Base-by-base conservation (phyloP, 2,797 vertebrate genomes). In the Leucoraja ocellata region DNA sequence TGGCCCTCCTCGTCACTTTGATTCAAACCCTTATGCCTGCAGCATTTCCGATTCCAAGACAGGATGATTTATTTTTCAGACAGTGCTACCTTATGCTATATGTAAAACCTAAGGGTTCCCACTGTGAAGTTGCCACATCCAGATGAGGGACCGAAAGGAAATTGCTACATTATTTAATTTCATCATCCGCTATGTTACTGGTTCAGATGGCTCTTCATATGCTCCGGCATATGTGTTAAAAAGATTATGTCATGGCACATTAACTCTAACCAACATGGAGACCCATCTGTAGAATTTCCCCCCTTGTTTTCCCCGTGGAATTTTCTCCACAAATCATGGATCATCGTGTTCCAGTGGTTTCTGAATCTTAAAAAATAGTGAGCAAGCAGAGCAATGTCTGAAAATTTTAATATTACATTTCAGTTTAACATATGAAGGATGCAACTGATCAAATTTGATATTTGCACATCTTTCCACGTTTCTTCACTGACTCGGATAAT, bases 31-130 rank as follows among this genome's bases (percentile, higher is more conserved):
- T 46, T 68, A 54, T 32, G 90, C 8, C 39, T 54, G 21, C 71
- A 46, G 10, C 39, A n/a, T 76, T 73, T 46, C 71, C 54, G 21
- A 9, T 8, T 84, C 36, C 5, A 58, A 74, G 71, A 76, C 71
- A 92, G 71, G 54, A 92, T 91, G 90, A 73, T 91, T 91, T 74
- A 74, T 76, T 92, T 76, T 76, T 76, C 36, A 73, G 39, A 74
- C 10, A 91, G 68, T 11, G 0, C 13, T 92, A 76, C 36, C 36
- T 92, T n/a, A 74, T 92, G 71, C 36, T 46, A 18, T 54, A 54
- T 7, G 39, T 92, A 76, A 74, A 76, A 92, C 36, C 28, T 74
- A 32, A 9, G 25, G 46, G 25, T 74, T 71, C 90, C 36, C 23
- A 74, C 90, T 91, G 90, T 74, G 71, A 39, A 76, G 71, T 76